These are phyloP conservation scores for Drosophila biarmipes DNA, from an alignment of 1,140 invertebrate species.

Conservation along the genomic window DNA sequence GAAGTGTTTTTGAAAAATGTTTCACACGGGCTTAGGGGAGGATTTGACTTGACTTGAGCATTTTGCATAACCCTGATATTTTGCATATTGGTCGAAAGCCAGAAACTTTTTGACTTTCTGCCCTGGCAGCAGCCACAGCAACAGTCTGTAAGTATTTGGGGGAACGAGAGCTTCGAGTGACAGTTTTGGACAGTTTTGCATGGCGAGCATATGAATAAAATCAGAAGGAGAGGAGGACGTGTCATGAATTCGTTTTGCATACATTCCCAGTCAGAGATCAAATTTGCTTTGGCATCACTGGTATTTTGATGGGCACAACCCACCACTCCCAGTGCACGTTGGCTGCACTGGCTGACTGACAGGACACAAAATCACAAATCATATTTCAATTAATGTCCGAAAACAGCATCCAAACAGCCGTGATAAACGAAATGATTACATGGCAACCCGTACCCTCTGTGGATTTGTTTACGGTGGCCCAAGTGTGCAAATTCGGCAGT, in stretches of 20 bases:
- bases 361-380: slow-evolving; percentile 51
- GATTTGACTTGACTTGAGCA: slow-evolving; percentile 35
- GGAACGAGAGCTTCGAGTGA: slow-evolving; percentile 30
- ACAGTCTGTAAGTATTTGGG: slow-evolving; percentile 12
- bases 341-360: slow-evolving; percentile 5
- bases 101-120: slow-evolving; percentile 67
- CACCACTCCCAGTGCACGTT: neutral
- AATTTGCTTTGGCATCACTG: slow-evolving; percentile 43
- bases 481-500: slow-evolving; percentile 12
- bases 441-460: neutral
- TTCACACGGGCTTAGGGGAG: slow-evolving; percentile 6
- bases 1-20: slow-evolving; percentile 53
- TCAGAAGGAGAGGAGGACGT: slow-evolving; percentile 39
- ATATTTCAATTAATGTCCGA: slow-evolving; percentile 73
- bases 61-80: slow-evolving; percentile 56
- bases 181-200: slow-evolving; percentile 67
- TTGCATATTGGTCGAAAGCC: slow-evolving; percentile 54
- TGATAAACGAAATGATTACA: slow-evolving; percentile 47
- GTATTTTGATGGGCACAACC: slow-evolving; percentile 3
- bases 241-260: slow-evolving; percentile 71
- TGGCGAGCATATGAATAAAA: slow-evolving; percentile 66
- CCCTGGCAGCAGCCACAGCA: slow-evolving; percentile 10
- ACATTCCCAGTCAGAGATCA: slow-evolving; percentile 54
- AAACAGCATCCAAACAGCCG: slow-evolving; percentile 27
- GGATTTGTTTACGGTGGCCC: slow-evolving; percentile 1